phyloP scores from a whole-genome alignment of 2,113 vertebrate genomes.

The Mormyrus iriodes region DNA sequence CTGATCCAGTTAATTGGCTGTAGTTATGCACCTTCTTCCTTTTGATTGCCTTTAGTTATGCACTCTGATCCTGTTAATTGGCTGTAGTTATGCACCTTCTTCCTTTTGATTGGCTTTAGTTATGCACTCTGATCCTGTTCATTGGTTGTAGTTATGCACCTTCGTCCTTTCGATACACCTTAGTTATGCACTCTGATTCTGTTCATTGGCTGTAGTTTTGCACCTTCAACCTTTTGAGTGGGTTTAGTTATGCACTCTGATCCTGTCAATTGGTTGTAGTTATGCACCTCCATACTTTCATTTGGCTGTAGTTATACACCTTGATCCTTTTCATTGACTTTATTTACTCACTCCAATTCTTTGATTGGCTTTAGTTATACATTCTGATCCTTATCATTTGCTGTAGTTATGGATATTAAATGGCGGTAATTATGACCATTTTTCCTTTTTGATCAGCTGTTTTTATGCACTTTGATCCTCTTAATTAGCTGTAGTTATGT shows the following conservation, averaged over 20 bases:
- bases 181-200: neutral
- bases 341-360: no score
- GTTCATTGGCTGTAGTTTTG: neutral
- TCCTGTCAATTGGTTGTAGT: neutral
- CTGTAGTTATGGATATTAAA: neutral
- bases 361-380: neutral
- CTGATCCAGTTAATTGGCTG: neutral
- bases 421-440: no score
- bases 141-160: neutral
- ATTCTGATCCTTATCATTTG: neutral
- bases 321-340: neutral
- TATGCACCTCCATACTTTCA: neutral
- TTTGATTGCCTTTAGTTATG: no score
- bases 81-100: neutral
- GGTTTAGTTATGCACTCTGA: neutral
- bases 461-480: neutral
- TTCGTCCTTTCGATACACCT: neutral
- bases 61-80: neutral
- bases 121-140: neutral
- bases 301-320: neutral
- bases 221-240: neutral
- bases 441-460: no score
- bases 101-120: neutral
- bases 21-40: neutral
- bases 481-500: neutral